Percentiles rank a stretch among this genome's conserved stretches.
These are phyloP conservation scores for Furcifer pardalis DNA, from an alignment of 2,797 vertebrate genomes.

Conservation along the genomic window DNA sequence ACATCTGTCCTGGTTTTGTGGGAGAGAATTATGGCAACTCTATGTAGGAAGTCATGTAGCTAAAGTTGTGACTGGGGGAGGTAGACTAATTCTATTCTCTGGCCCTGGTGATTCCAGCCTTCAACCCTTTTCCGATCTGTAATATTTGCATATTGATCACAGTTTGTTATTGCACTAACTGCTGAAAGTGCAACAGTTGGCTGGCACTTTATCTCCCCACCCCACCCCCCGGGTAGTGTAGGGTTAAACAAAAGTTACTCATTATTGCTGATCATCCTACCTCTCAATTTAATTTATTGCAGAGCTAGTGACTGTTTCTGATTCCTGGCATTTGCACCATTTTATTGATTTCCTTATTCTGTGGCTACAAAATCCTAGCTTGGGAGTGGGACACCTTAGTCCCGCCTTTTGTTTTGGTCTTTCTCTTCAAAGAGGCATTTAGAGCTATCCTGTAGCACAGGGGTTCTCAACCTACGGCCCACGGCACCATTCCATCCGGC, in stretches of 20 bases:
- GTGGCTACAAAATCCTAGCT: background rate
- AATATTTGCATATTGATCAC: background rate
- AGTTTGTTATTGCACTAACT: background rate
- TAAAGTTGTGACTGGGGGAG: background rate
- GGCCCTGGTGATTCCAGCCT: background rate
- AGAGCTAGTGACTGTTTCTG: background rate
- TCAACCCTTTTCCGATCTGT: background rate
- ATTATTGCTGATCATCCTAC: background rate
- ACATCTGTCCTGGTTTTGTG: too few relatives aligned
- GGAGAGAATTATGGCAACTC: too few relatives aligned
- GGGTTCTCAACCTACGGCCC: too few relatives aligned
- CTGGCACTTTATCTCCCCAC: background rate
- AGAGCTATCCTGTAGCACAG: too few relatives aligned
- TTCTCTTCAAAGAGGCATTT: too few relatives aligned
- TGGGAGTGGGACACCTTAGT: background rate
- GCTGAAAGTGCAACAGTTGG: background rate
- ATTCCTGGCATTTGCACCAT: background rate
- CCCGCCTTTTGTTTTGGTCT: background rate
- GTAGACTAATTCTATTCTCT: background rate
- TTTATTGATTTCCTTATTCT: background rate
- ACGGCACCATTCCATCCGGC: too few relatives aligned
- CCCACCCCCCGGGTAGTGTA: background rate
- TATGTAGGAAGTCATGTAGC: background rate
- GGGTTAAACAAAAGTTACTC: background rate
- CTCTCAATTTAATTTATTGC: background rate